Evolutionary conservation across 2,888 invertebrate genomes (phyloP), one percentile per base, ranked within the genome.

Genomic region (Diarsia brunnea): DNA sequence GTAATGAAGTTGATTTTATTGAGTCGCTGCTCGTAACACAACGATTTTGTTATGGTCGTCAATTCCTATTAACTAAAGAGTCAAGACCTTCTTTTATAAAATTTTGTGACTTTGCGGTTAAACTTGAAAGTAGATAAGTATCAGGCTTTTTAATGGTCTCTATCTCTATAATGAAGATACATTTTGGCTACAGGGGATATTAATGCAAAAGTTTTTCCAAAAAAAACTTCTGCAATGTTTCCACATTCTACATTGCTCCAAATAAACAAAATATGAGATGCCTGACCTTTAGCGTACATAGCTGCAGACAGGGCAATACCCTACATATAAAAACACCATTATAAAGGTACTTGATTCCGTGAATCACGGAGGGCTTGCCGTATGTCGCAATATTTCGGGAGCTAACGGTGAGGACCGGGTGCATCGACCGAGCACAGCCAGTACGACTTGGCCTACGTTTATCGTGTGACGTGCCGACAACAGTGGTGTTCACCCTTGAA

Each of bases 341-440:
- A 78, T 78, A 79, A 79, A 85, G 73, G 81, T 81, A 81, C 81
- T 84, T 78, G 69, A 83, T 84, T 84, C 81, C 65, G 78, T 87
- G 89, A 81, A 87, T 87, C 82, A 87, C 78, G 84, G 87, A 89
- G 90, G 90, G 89, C 89, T 86, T 78, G 86, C 81, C 78, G 85
- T 87, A 88, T 95, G 95, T 94, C 93, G 94, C 94, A 95, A 96
- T 95, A 95, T 95, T 95, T 96, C 94, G 96, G 95, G 95, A 95
- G 93, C 92, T 94, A 95, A 95, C 95, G 95, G 95, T 93, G 89
- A 89, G 89, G 82, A 79, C 85, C 87, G 91, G 91, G 95, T 89
- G 93, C 95, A 93, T 91, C 93, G 95, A 94, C 92, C 93, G 89
- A 76, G 90, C 90, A 77, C 88, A 82, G 89, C 87, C 95, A 95